These are phyloP conservation scores for Pholis gunnellus DNA, from an alignment of 2,113 vertebrate species.

Conservation along the genomic window DNA sequence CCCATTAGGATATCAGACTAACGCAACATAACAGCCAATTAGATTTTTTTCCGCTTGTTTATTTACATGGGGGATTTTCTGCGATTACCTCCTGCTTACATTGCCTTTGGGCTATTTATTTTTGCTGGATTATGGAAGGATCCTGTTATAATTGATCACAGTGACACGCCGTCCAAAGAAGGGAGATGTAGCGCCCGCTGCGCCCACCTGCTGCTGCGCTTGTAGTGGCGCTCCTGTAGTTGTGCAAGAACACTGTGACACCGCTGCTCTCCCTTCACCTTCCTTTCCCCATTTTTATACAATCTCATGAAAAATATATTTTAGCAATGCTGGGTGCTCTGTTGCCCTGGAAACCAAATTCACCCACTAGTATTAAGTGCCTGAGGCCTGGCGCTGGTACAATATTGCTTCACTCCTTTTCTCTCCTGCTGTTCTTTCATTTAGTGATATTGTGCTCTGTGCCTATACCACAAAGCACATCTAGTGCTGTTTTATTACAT, in stretches of 20 bases:
- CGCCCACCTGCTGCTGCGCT: constrained; percentile 24
- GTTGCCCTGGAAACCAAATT: constrained; percentile 87
- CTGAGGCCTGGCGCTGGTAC: constrained; percentile 65
- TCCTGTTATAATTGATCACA: constrained; percentile 39
- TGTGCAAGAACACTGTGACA: constrained; percentile 69
- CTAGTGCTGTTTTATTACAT: constrained; percentile 30
- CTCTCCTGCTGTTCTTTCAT: constrained; percentile 64
- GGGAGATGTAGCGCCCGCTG: neutral
- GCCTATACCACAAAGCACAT: constrained; percentile 34
- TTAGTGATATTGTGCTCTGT: constrained; percentile 62
- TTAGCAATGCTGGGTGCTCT: constrained; percentile 78
- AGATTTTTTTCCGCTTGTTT: constrained; percentile 24
- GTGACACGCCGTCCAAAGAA: neutral
- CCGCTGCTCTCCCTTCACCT: constrained; percentile 62
- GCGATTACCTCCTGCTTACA: constrained; percentile 51
- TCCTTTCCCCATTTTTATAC: constrained; percentile 76
- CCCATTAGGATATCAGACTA: constrained; percentile 52
- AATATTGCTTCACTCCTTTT: constrained; percentile 78
- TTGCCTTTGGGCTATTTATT: constrained; percentile 54
- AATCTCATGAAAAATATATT: constrained; percentile 85
- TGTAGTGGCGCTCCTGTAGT: constrained; percentile 23
- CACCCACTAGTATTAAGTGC: constrained; percentile 79
- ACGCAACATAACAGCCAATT: constrained; percentile 43
- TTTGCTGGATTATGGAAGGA: constrained; percentile 53
- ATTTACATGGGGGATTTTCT: constrained; percentile 53